Percentiles rank a stretch among this genome's conserved stretches.
Conservation (phyloP, 2,888 invertebrate species). For the Clanis bilineata region DNA sequence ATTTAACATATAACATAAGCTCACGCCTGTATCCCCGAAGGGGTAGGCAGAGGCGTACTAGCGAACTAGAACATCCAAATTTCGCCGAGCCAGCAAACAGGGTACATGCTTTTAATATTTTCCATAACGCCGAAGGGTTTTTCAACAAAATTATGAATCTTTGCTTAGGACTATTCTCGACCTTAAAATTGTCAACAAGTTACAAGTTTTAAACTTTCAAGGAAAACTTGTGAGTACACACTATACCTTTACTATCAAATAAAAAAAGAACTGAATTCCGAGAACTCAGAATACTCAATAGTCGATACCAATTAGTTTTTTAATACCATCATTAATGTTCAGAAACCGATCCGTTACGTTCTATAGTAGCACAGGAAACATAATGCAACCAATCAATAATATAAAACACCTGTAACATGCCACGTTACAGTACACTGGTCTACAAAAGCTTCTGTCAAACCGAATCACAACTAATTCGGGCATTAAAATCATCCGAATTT, state of each 20-base stretch:
- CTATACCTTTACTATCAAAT: background rate
- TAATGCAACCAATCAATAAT: background rate
- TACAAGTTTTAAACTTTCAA: too few species aligned
- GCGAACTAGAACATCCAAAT: too few species aligned
- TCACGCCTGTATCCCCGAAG: too few species aligned
- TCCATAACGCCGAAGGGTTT: too few species aligned
- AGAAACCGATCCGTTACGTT: background rate
- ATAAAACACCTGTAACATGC: conserved; percentile 18
- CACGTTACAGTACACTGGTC: conserved; percentile 17
- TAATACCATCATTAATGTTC: background rate
- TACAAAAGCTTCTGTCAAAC: conserved; percentile 64
- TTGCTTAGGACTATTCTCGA: too few species aligned
- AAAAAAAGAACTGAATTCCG: background rate
- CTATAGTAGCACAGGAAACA: background rate
- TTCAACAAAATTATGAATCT: too few species aligned
- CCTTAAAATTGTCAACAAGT: too few species aligned
- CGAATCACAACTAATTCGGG: conserved; percentile 53
- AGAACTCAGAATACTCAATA: background rate
- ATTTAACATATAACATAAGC: background rate
- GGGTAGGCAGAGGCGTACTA: too few species aligned
- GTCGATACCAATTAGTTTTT: background rate
- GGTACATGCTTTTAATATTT: too few species aligned
- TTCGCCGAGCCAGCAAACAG: too few species aligned
- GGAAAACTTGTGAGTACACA: too few species aligned
- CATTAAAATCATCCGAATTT: conserved; percentile 62